phyloP scores from a whole-genome alignment of 2,888 invertebrate genomes.

The Acanthosepion pharaonis region DNA sequence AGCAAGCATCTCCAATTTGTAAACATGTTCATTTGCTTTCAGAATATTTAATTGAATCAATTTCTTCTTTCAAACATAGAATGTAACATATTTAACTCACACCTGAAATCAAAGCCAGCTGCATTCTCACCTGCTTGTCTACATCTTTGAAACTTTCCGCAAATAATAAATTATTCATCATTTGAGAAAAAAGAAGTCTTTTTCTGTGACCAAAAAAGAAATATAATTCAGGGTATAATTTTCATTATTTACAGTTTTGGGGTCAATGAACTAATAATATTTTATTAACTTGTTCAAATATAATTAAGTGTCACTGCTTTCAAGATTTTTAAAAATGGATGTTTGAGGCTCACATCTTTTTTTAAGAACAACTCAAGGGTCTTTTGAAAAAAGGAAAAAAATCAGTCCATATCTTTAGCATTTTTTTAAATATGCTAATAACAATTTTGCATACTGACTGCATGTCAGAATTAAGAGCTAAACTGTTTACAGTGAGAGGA shows the following conservation, averaged over 20 bases:
- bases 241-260: background rate
- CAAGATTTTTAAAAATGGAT: background rate
- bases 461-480: no score
- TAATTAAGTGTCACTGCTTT: background rate
- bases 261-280: background rate
- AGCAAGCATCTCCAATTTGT: background rate
- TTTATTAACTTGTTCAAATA: background rate
- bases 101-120: background rate
- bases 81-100: background rate
- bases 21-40: background rate
- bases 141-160: background rate
- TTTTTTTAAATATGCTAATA: no score
- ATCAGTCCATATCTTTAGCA: no score
- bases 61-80: background rate
- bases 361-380: background rate
- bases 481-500: no score
- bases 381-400: background rate
- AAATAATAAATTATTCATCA: background rate
- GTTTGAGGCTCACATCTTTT: background rate
- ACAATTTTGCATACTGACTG: no score
- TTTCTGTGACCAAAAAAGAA: background rate
- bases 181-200: background rate
- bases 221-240: background rate
- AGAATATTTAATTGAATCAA: constrained; percentile 15
- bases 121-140: background rate